phyloP scores from a whole-genome alignment of 1,140 invertebrate species.

The Ooceraea biroi region DNA sequence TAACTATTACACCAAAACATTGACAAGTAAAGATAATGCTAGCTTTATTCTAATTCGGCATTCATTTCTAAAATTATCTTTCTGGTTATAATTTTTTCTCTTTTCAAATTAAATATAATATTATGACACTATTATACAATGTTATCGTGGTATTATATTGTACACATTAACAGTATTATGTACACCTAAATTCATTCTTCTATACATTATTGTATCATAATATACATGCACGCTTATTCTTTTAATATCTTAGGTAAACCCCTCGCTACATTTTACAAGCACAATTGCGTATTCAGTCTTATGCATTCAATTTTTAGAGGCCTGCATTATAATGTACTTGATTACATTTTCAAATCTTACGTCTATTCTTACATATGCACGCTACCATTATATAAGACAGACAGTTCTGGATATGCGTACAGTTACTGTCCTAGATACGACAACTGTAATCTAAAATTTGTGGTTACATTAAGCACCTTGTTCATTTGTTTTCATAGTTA shows the following conservation, averaged over 20 bases:
- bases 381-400: no score
- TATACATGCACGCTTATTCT: no score
- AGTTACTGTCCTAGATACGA: not conserved
- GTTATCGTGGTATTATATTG: not conserved
- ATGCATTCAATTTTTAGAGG: not conserved
- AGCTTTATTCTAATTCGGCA: not conserved
- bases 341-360: not conserved
- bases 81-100: constrained; percentile 11
- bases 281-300: constrained; percentile 36
- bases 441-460: constrained; percentile 3
- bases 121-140: not conserved
- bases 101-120: not conserved
- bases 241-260: no score
- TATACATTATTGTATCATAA: no score
- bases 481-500: not conserved
- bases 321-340: not conserved
- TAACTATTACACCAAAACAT: constrained; percentile 15
- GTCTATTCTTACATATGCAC: not conserved
- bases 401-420: not conserved
- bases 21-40: not conserved
- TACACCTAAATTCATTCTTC: not conserved
- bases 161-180: not conserved
- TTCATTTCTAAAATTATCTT: not conserved
- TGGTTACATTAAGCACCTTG: not conserved
- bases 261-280: constrained; percentile 15